A percentile compares a stretch with the other conserved stretches of the same genome.
These are phyloP conservation scores for Silurus asotus DNA, from an alignment of 2,113 vertebrate genomes.

Conservation along the genomic window DNA sequence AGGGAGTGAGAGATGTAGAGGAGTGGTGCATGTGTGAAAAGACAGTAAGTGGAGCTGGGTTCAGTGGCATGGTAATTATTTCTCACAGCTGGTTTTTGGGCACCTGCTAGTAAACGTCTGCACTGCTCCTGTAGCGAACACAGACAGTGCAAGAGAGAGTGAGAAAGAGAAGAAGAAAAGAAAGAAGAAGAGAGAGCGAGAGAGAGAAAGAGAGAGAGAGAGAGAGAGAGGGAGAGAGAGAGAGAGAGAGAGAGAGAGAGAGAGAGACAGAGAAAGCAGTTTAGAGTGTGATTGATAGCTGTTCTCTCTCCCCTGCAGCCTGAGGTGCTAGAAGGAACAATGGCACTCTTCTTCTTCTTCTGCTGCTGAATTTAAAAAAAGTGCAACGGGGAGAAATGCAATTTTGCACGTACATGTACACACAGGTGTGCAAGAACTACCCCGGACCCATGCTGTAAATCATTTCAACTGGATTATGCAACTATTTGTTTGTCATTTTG, in stretches of 20 bases:
- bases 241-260: conserved; percentile 11
- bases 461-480: background rate
- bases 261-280: background rate
- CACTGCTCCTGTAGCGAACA: conserved; percentile 61
- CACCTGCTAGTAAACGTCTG: conserved; percentile 69
- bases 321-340: conserved; percentile 41
- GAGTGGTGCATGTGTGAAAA: conserved; percentile 49
- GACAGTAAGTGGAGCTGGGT: conserved; percentile 47
- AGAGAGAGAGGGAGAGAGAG: conserved; percentile 7
- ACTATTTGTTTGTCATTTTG: background rate
- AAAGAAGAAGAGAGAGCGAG: background rate
- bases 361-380: conserved; percentile 21
- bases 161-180: background rate
- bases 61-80: conserved; percentile 56
- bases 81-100: conserved; percentile 60
- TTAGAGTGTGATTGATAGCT: conserved; percentile 53
- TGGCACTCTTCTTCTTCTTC: conserved; percentile 37
- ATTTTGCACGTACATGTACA: conserved; percentile 11
- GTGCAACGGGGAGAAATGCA: conserved; percentile 10
- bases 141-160: conserved; percentile 27
- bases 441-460: conserved; percentile 6
- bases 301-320: conserved; percentile 40
- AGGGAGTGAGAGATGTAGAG: conserved; percentile 31
- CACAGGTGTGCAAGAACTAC: background rate
- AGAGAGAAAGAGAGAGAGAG: conserved; percentile 11